A percentile compares a stretch with the other conserved stretches of the same genome.
Conservation (phyloP, 1,140 invertebrate species). For the Steinernema feltiae region DNA sequence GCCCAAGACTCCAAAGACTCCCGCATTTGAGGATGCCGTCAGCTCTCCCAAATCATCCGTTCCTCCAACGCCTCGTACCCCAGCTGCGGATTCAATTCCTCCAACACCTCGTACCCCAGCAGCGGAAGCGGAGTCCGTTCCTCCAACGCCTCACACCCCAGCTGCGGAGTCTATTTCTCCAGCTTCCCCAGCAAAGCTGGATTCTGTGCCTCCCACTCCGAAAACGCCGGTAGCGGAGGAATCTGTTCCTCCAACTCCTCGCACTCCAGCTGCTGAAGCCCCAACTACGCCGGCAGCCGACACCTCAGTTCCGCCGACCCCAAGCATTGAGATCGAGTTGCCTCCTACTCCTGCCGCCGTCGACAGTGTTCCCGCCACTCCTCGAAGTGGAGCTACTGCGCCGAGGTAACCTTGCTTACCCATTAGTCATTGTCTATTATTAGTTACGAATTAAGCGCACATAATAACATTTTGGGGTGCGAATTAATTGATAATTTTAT, state of each 20-base stretch:
- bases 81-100: not conserved
- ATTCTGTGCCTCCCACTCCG: constrained; percentile 30
- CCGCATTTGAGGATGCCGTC: constrained; percentile 17
- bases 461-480: not conserved
- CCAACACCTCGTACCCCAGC: constrained; percentile 21
- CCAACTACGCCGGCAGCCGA: not conserved
- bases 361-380: constrained; percentile 33
- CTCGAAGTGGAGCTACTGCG: constrained; percentile 15
- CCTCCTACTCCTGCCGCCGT: constrained; percentile 27
- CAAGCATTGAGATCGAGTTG: constrained; percentile 21
- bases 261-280: constrained; percentile 33
- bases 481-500: not conserved
- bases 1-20: constrained; percentile 18
- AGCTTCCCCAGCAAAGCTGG: constrained; percentile 30
- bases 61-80: constrained; percentile 28
- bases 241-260: constrained; percentile 4
- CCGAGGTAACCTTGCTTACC: not conserved
- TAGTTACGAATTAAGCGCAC: too few relatives aligned
- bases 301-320: constrained; percentile 23
- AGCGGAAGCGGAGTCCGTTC: constrained; percentile 35
- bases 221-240: constrained; percentile 19
- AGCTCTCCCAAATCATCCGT: constrained; percentile 34
- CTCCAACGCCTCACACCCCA: constrained; percentile 25
- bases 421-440: too few relatives aligned
- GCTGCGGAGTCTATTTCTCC: not conserved